Evolutionary conservation across 2,797 vertebrate species (phyloP).

Genomic region (Periophthalmus magnuspinnatus): DNA sequence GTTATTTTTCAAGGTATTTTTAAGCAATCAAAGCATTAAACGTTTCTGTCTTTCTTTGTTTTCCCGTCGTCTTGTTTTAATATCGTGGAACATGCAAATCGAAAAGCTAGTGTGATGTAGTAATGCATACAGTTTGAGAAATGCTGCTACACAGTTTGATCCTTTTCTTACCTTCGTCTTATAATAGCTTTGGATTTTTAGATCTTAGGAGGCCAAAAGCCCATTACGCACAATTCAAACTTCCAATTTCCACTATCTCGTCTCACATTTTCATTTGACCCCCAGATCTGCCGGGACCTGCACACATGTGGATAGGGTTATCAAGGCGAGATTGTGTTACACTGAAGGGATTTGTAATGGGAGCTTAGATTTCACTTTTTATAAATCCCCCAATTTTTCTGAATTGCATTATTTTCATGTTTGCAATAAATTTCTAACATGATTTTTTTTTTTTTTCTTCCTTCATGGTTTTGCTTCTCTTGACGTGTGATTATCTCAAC

Average conservation of each 20-base stretch:
- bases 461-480: slow-evolving; percentile 15
- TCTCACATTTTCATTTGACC: not conserved
- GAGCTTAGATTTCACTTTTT: slow-evolving; percentile 16
- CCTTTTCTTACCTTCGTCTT: not conserved
- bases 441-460: slow-evolving; percentile 11
- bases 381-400: not conserved
- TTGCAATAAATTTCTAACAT: slow-evolving; percentile 6
- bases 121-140: not conserved
- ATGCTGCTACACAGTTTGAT: not conserved
- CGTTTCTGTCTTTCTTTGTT: too few relatives aligned
- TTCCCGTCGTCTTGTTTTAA: too few relatives aligned
- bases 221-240: slow-evolving; percentile 41
- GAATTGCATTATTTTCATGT: not conserved
- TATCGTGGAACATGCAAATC: not conserved
- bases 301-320: slow-evolving; percentile 27
- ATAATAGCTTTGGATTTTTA: slow-evolving; percentile 45
- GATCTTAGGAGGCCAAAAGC: slow-evolving; percentile 21
- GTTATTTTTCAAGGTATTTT: not conserved
- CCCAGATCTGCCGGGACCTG: slow-evolving; percentile 12
- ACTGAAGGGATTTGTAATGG: slow-evolving; percentile 32
- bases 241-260: slow-evolving; percentile 27
- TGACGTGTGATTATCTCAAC: not conserved
- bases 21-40: too few relatives aligned
- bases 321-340: slow-evolving; percentile 5
- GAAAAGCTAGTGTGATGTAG: too few relatives aligned